Conservation (phyloP, 2,113 vertebrate species). For the Elephantulus edwardii region DNA sequence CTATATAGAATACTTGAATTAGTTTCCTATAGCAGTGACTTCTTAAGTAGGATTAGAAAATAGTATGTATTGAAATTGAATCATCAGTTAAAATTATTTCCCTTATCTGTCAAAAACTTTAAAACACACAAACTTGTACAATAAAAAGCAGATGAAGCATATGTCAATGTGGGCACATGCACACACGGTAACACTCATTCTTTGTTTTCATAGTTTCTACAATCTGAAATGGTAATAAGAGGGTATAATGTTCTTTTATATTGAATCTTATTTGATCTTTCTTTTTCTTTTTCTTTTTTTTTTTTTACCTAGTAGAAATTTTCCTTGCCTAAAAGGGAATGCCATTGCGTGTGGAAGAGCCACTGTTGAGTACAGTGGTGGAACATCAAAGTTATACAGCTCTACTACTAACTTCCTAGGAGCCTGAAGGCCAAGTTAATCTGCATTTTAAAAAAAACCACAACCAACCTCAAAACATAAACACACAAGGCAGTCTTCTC, state of each 20-base stretch:
- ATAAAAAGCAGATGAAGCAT: neutral
- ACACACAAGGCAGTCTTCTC: neutral
- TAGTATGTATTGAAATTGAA: neutral
- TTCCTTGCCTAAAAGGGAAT: constrained; percentile 56
- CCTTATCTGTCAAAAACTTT: neutral
- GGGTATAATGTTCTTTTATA: neutral
- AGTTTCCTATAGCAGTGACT: neutral
- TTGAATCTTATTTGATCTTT: constrained; percentile 28
- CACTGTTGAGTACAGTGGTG: neutral
- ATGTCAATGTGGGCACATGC: neutral
- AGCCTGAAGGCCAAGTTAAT: constrained; percentile 51
- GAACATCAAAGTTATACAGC: neutral
- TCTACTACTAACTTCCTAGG: constrained; percentile 16
- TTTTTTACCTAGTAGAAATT: constrained; percentile 29
- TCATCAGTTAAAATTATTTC: neutral
- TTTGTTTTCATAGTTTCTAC: constrained; percentile 34
- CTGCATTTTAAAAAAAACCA: neutral
- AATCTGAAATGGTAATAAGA: constrained; percentile 19
- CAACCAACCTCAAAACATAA: neutral
- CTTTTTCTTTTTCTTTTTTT: no score
- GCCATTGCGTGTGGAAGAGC: neutral
- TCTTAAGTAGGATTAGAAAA: constrained; percentile 20
- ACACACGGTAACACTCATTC: neutral
- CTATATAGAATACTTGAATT: constrained; percentile 54
- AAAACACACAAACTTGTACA: neutral